These are phyloP conservation scores for Cyclargus thomasi DNA, from an alignment of 1,140 invertebrate species.

Conservation along the genomic window DNA sequence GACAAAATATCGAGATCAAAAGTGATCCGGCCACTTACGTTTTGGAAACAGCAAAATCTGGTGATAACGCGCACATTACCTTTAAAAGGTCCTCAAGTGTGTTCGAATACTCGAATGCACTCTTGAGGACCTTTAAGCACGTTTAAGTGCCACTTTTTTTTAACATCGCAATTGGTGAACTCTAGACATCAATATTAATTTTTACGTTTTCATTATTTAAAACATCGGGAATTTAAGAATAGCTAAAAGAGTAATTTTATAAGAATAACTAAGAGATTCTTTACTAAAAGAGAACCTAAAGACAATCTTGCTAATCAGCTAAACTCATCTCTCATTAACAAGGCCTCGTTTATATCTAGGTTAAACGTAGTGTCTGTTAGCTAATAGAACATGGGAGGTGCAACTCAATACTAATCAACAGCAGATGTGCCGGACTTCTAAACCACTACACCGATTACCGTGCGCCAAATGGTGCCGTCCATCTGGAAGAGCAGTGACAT, in stretches of 20 bases:
- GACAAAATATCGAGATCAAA: not conserved
- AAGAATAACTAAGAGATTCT: too few relatives aligned
- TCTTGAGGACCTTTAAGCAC: too few relatives aligned
- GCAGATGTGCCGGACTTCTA: slow-evolving; percentile 68
- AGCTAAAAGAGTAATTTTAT: too few relatives aligned
- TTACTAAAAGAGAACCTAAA: not conserved
- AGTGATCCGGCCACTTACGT: not conserved
- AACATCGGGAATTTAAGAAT: too few relatives aligned
- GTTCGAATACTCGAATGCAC: not conserved
- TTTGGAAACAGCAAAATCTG: not conserved
- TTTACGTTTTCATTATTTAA: too few relatives aligned
- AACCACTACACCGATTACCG: slow-evolving; percentile 66
- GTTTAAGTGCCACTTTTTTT: not conserved
- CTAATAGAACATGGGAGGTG: slow-evolving; percentile 36
- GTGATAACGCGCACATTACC: not conserved
- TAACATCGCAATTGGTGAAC: not conserved
- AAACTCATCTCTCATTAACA: not conserved
- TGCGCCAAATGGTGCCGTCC: slow-evolving; percentile 57
- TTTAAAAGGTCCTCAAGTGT: not conserved
- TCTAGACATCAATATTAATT: not conserved
- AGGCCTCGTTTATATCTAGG: not conserved
- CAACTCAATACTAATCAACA: slow-evolving; percentile 60
- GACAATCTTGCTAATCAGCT: too few relatives aligned
- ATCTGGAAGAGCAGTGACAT: slow-evolving; percentile 17
- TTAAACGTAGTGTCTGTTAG: not conserved